Conservation (phyloP, 2,113 vertebrate species). For the Calyptommatus sinebrachiatus region DNA sequence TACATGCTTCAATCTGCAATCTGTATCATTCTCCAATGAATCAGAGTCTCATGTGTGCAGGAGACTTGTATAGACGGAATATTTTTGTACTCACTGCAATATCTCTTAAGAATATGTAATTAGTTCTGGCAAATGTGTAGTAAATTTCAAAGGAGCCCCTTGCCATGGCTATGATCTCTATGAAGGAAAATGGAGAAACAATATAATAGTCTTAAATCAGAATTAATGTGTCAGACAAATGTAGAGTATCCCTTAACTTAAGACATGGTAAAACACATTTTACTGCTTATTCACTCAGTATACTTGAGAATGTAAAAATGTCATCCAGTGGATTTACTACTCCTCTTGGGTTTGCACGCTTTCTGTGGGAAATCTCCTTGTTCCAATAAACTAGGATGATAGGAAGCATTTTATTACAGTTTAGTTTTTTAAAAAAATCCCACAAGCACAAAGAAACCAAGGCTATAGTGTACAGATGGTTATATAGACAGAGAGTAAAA, state of each 20-base stretch:
- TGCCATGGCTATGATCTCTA: conserved; percentile 39
- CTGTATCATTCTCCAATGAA: background rate
- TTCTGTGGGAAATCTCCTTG: conserved; percentile 68
- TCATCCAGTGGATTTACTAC: conserved; percentile 44
- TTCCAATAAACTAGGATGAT: conserved; percentile 61
- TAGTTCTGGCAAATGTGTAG: background rate
- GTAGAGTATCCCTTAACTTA: conserved; percentile 54
- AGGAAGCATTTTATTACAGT: conserved; percentile 74
- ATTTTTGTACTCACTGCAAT: no score
- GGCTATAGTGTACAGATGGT: conserved; percentile 65
- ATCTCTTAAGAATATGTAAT: background rate
- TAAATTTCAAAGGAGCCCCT: conserved; percentile 47
- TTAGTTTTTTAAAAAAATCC: conserved; percentile 66
- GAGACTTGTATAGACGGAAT: background rate
- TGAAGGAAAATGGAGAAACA: conserved; percentile 56
- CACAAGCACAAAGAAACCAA: conserved; percentile 59
- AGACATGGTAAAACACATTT: conserved; percentile 51
- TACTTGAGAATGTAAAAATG: conserved; percentile 44
- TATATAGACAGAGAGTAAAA: conserved; percentile 54
- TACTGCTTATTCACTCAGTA: conserved; percentile 45
- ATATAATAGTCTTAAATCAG: conserved; percentile 43
- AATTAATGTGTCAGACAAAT: conserved; percentile 48
- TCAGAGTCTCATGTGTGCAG: background rate
- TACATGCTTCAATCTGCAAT: background rate
- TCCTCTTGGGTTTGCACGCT: conserved; percentile 65